Conservation (phyloP, 2,113 vertebrate species). For the Eubucco bourcierii region DNA sequence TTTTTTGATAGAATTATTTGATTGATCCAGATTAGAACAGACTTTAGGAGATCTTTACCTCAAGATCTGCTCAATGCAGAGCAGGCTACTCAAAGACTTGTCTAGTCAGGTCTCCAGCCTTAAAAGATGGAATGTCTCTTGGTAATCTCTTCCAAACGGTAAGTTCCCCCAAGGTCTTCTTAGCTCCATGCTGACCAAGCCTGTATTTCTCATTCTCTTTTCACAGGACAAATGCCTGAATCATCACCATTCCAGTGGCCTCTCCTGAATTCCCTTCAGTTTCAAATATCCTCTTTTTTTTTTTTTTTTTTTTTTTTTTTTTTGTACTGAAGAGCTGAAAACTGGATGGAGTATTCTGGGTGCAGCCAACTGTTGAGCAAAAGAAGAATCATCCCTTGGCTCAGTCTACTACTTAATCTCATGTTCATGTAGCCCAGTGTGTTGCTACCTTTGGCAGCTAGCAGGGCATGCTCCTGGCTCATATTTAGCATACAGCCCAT, state of each 20-base stretch:
- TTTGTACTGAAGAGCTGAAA: background rate
- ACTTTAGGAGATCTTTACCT: background rate
- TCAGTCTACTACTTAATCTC: background rate
- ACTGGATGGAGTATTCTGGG: background rate
- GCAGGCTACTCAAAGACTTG: background rate
- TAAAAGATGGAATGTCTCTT: background rate
- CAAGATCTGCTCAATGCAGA: background rate
- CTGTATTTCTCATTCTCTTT: accelerated
- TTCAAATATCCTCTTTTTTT: background rate
- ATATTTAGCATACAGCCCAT: background rate
- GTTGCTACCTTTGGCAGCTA: background rate
- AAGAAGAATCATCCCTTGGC: background rate
- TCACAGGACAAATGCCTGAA: background rate
- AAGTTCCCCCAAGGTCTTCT: background rate
- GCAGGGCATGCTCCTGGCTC: background rate
- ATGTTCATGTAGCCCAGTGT: background rate
- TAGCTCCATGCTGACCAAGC: background rate
- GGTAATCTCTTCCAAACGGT: background rate
- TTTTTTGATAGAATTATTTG: background rate
- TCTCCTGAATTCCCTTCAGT: background rate
- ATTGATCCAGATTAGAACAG: background rate
- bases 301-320: background rate
- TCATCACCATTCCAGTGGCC: background rate
- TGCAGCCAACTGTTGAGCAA: background rate
- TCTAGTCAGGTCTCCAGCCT: background rate